Conservation (phyloP, 2,797 vertebrate genomes). For the Gymnopithys bicolor region DNA sequence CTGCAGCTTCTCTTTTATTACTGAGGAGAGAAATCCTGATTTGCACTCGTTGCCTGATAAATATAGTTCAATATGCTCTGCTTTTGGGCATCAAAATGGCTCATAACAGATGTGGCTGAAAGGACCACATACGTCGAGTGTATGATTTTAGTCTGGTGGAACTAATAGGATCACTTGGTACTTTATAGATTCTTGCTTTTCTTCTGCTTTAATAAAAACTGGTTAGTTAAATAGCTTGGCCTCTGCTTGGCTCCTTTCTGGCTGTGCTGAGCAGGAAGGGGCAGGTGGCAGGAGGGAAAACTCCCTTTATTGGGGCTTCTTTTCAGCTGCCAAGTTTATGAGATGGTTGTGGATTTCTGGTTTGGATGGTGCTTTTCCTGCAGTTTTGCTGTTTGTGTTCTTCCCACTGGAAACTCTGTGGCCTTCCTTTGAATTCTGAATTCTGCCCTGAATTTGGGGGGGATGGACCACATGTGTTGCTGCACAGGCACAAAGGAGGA, state of each 20-base stretch:
- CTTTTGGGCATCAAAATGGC: slow-evolving; percentile 81
- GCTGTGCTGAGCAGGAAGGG: slow-evolving; percentile 67
- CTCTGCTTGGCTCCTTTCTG: slow-evolving; percentile 65
- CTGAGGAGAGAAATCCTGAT: slow-evolving; percentile 52
- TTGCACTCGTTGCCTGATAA: slow-evolving; percentile 73
- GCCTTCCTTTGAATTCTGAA: not conserved
- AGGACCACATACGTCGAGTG: slow-evolving; percentile 98
- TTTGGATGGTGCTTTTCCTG: not conserved
- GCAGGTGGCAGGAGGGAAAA: slow-evolving; percentile 65
- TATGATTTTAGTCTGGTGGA: slow-evolving; percentile 97
- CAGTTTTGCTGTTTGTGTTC: not conserved
- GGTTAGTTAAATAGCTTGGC: slow-evolving; percentile 79
- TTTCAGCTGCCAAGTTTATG: not conserved
- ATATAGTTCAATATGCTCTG: slow-evolving; percentile 77
- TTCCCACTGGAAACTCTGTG: not conserved
- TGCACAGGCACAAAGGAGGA: not conserved
- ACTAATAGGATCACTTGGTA: slow-evolving; percentile 94
- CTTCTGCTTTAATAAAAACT: slow-evolving; percentile 78
- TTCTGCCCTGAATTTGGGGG: not conserved
- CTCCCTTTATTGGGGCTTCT: not conserved
- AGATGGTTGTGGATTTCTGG: not conserved
- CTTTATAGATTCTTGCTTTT: slow-evolving; percentile 87
- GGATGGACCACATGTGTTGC: not conserved
- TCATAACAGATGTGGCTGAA: slow-evolving; percentile 94
- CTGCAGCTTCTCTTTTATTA: not conserved